Conservation (phyloP, 1,140 invertebrate species). For the Drosophila carrolli region DNA sequence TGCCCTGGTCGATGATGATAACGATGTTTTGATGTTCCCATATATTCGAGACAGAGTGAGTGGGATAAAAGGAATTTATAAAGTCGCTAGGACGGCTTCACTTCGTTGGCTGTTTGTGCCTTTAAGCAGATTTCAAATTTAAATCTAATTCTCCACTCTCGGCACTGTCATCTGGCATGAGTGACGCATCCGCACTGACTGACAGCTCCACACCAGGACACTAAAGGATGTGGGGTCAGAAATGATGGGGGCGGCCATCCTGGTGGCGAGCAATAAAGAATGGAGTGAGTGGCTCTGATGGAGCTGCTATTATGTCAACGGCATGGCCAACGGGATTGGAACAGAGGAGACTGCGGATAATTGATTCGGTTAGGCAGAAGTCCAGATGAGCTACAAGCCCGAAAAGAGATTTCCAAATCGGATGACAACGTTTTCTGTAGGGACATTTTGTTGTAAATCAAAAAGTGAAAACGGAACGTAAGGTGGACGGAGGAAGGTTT, state of each 20-base stretch:
- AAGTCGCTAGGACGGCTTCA: constrained; percentile 38
- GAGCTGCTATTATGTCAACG: constrained; percentile 63
- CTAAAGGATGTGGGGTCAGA: constrained; percentile 9
- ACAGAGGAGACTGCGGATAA: constrained; percentile 14
- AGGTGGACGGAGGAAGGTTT: too few species aligned
- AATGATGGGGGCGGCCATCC: constrained; percentile 13
- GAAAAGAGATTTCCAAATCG: constrained; percentile 13
- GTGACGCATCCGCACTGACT: constrained; percentile 69
- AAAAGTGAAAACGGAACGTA: background rate
- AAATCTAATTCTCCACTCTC: constrained; percentile 78
- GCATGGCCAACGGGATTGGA: constrained; percentile 22
- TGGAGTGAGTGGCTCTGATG: constrained; percentile 45
- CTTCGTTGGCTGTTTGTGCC: constrained; percentile 22
- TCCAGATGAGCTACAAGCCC: constrained; percentile 31
- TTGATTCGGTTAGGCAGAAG: constrained; percentile 39
- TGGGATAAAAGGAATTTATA: constrained; percentile 58
- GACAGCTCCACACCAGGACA: constrained; percentile 49
- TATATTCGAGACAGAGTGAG: constrained; percentile 21
- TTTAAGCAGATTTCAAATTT: constrained; percentile 72
- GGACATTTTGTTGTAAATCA: background rate
- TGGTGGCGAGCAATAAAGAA: constrained; percentile 39
- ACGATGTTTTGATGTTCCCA: constrained; percentile 46
- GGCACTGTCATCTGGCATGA: constrained; percentile 67
- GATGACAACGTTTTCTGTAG: background rate
- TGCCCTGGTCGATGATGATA: constrained; percentile 36